These are phyloP conservation scores for Halocaridina rubra DNA, from an alignment of 2,888 invertebrate species.

Conservation along the genomic window DNA sequence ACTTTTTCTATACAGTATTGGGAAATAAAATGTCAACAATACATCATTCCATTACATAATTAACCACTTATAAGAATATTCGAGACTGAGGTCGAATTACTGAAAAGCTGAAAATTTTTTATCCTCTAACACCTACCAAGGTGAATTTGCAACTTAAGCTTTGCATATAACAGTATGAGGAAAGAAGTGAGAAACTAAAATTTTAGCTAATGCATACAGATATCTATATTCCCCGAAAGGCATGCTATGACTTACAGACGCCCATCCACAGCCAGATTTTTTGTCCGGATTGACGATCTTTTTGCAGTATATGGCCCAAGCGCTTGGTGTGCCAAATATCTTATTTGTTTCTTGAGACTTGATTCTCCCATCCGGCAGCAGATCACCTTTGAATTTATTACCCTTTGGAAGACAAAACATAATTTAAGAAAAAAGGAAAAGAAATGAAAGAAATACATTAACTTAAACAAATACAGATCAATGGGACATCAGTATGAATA, in stretches of 20 bases:
- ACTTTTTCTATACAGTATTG: too few relatives aligned
- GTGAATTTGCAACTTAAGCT: too few relatives aligned
- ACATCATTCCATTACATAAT: too few relatives aligned
- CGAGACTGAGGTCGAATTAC: too few relatives aligned
- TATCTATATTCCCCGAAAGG: too few relatives aligned
- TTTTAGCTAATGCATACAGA: neutral
- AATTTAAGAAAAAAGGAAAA: too few relatives aligned
- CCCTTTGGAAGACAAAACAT: slow-evolving; percentile 74
- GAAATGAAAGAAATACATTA: neutral
- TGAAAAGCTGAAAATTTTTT: too few relatives aligned
- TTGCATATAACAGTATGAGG: too few relatives aligned
- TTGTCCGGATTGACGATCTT: slow-evolving; percentile 90
- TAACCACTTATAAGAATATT: too few relatives aligned
- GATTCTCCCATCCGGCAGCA: slow-evolving; percentile 87
- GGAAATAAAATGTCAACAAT: too few relatives aligned
- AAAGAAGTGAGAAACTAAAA: too few relatives aligned
- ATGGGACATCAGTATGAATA: neutral
- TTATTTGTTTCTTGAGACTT: slow-evolving; percentile 89
- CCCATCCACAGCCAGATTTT: slow-evolving; percentile 94
- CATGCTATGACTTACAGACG: slow-evolving; percentile 78
- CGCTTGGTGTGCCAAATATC: slow-evolving; percentile 88
- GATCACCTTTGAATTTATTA: slow-evolving; percentile 88
- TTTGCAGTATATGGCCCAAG: slow-evolving; percentile 94
- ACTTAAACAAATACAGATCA: neutral
- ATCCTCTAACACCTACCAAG: too few relatives aligned